Evolutionary conservation across 2,797 vertebrate species (phyloP).

Genomic region (Martes flavigula): DNA sequence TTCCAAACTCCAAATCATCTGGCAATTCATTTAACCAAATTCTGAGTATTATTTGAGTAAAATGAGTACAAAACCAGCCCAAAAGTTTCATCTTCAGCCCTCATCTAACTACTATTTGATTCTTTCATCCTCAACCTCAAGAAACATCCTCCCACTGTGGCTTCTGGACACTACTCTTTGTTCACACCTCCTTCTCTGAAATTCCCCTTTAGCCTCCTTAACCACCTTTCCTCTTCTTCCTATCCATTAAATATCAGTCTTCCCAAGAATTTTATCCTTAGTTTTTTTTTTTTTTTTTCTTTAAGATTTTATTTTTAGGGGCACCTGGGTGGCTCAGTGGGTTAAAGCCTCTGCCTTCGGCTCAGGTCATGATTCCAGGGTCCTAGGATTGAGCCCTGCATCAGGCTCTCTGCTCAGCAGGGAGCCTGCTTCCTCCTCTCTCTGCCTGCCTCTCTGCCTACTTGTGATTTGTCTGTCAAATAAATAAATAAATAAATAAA

Average conservation of each 20-base stretch:
- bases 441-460: too few species aligned
- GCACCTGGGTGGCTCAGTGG: too few species aligned
- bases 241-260: neutral
- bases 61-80: neutral
- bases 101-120: neutral
- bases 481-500: too few species aligned
- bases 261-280: neutral
- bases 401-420: too few species aligned
- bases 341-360: too few species aligned
- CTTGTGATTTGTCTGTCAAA: too few species aligned
- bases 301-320: neutral
- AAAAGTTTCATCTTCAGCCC: neutral
- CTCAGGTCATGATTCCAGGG: too few species aligned
- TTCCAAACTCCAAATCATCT: neutral
- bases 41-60: neutral
- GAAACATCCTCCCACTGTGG: neutral
- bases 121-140: neutral
- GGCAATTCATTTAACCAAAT: neutral
- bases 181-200: neutral
- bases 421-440: too few species aligned
- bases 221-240: neutral
- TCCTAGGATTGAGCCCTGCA: too few species aligned
- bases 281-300: neutral
- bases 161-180: neutral
- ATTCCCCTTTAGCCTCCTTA: neutral